These are phyloP conservation scores for Capitella teleta DNA, from an alignment of 1,140 invertebrate genomes.

Conservation along the genomic window DNA sequence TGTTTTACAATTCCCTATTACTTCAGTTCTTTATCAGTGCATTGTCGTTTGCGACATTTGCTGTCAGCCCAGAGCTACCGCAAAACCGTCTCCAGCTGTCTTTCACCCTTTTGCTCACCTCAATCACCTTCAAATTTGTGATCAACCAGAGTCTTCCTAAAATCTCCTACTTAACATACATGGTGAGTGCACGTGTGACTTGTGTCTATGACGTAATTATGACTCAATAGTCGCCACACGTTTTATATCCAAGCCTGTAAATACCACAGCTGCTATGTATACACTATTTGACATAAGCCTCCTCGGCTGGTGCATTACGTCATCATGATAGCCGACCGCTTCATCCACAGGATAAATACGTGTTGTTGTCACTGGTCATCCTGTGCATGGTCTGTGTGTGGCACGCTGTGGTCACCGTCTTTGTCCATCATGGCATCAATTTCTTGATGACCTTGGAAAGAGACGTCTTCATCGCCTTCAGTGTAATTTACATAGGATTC, in stretches of 20 bases:
- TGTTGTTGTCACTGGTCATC: slow-evolving; percentile 25
- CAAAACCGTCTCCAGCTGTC: slow-evolving; percentile 37
- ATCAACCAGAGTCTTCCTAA: slow-evolving; percentile 38
- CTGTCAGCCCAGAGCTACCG: slow-evolving; percentile 31
- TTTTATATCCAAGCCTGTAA: too few relatives aligned
- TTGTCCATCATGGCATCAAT: slow-evolving; percentile 8
- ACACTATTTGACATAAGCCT: too few relatives aligned
- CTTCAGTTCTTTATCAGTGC: slow-evolving; percentile 33
- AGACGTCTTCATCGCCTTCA: slow-evolving; percentile 21
- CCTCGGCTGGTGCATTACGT: too few relatives aligned
- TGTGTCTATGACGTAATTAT: too few relatives aligned
- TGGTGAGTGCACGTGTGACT: slow-evolving; percentile 27
- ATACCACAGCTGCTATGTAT: too few relatives aligned
- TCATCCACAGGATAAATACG: slow-evolving; percentile 31
- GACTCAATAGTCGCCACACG: too few relatives aligned
- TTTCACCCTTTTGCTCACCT: slow-evolving; percentile 29
- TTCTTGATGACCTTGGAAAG: slow-evolving; percentile 16
- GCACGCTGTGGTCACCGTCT: slow-evolving; percentile 24
- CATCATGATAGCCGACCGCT: too few relatives aligned
- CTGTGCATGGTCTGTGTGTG: slow-evolving; percentile 27
- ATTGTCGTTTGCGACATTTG: slow-evolving; percentile 41
- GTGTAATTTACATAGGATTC: slow-evolving; percentile 18
- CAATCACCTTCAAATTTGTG: slow-evolving; percentile 40
- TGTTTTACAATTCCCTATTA: not conserved
- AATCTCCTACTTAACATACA: slow-evolving; percentile 40